Percentiles rank a stretch among this genome's conserved stretches.
Evolutionary conservation across 2,888 invertebrate species (phyloP).

Genomic region (Kryphioiulus occultus): DNA sequence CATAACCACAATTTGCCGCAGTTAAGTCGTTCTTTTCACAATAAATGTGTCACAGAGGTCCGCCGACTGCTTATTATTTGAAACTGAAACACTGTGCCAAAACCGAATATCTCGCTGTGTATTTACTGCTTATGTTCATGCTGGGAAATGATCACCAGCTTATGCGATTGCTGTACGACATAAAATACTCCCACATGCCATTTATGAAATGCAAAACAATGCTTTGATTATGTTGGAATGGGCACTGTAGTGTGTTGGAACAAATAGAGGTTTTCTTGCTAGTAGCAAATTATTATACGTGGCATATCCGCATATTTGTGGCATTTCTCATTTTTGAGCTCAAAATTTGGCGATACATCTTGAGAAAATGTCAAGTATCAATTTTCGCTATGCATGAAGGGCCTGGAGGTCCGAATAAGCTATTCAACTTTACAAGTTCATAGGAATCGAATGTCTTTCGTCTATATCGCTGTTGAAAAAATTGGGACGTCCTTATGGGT

Average conservation of each 20-base stretch:
- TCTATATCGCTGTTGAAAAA: too few species aligned
- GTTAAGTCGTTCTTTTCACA: neutral
- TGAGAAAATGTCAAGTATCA: neutral
- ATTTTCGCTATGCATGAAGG: too few species aligned
- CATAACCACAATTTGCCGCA: slow-evolving; percentile 13
- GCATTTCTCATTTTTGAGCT: too few species aligned
- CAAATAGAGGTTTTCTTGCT: neutral
- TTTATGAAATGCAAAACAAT: neutral
- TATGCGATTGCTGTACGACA: neutral
- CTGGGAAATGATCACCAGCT: neutral
- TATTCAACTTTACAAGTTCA: neutral
- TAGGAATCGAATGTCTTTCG: neutral
- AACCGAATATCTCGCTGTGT: neutral
- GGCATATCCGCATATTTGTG: too few species aligned
- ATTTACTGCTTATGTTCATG: neutral
- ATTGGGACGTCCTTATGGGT: neutral
- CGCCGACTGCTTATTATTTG: neutral
- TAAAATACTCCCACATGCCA: neutral
- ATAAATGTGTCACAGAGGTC: slow-evolving; percentile 12
- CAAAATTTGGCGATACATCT: neutral
- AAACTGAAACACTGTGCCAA: neutral
- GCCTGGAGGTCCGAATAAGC: too few species aligned
- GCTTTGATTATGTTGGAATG: neutral
- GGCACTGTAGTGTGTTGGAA: neutral
- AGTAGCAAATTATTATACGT: neutral